Conservation (phyloP, 2,888 invertebrate genomes). For the Tridacna crocea region DNA sequence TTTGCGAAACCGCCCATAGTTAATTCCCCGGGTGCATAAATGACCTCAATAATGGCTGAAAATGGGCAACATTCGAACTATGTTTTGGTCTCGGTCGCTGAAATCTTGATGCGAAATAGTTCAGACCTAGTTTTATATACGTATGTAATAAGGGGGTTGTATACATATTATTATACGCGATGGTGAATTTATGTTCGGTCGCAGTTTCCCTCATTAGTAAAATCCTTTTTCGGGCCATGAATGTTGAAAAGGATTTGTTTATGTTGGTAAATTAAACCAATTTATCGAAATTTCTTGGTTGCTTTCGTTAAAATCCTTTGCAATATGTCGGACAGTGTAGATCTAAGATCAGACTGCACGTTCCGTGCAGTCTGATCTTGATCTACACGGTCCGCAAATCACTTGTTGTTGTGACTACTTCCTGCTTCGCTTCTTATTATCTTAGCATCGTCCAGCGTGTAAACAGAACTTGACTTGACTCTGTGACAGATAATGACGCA, state of each 20-base stretch:
- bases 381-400: background rate
- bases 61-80: background rate
- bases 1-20: constrained; percentile 17
- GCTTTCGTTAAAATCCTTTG: too few species aligned
- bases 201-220: background rate
- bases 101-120: background rate
- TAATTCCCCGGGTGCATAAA: background rate
- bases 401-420: too few species aligned
- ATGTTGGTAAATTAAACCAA: too few species aligned
- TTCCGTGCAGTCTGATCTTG: background rate
- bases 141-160: constrained; percentile 23
- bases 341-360: background rate
- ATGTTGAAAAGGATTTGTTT: too few species aligned
- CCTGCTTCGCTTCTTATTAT: too few species aligned
- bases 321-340: too few species aligned
- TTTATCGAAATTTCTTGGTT: too few species aligned
- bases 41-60: background rate
- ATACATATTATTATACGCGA: constrained; percentile 26
- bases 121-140: constrained; percentile 5
- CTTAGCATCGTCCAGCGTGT: too few species aligned
- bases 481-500: too few species aligned
- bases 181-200: constrained; percentile 18
- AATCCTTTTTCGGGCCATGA: too few species aligned
- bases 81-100: background rate
- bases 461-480: too few species aligned